Base-by-base conservation (phyloP, 2,888 invertebrate species). In the Rhorus exstirpatorius region DNA sequence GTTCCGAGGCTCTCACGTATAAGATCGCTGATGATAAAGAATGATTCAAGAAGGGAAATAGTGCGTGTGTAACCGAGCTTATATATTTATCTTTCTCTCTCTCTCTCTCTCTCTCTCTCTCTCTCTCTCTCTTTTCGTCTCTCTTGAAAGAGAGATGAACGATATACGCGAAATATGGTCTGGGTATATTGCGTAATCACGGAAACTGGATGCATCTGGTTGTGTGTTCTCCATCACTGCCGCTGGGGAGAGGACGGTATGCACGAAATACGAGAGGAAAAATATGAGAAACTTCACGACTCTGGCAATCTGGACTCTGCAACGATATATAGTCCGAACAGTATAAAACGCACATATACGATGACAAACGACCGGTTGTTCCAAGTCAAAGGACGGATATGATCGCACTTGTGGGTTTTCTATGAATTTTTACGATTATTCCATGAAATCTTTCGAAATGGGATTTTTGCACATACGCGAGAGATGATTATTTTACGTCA, bases 191-290 rank as follows among this genome's bases (percentile, higher is more conserved):
- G 78, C 84, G 67, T 74, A 84, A 85, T 26, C 58, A 53, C 58
- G 75, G 79, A 79, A 78, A 81, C 79, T 79, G 70, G 67, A 78
- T 79, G 75, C 84, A 86, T 84, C 84, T 85, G 84, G 70, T 70
- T n/a, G 51, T 55, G 12, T n/a, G 1, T 58, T 26, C 51, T 46
- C 46, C 35, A 35, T 68, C 8, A 17, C 41, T 70, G 53, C 24
- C 14, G 10, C 24, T 31, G 31, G 53, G 21, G n/a, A 38, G 14
- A 51, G 38, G 26, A 51, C 24, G 24, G 44, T 41, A 49, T 10
- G 74, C 35, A 60, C 65, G 46, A 70, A 75, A 75, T 61, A 63
- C 41, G n/a, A 72, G 46, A 38, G 35, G 41, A 31, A 61, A 51
- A 67, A 68, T 35, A 10, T 53, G 38, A 55, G 55, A 70, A 55